A percentile compares a stretch with the other conserved stretches of the same genome.
phyloP scores from a whole-genome alignment of 2,888 invertebrate species.

The Cancer borealis region DNA sequence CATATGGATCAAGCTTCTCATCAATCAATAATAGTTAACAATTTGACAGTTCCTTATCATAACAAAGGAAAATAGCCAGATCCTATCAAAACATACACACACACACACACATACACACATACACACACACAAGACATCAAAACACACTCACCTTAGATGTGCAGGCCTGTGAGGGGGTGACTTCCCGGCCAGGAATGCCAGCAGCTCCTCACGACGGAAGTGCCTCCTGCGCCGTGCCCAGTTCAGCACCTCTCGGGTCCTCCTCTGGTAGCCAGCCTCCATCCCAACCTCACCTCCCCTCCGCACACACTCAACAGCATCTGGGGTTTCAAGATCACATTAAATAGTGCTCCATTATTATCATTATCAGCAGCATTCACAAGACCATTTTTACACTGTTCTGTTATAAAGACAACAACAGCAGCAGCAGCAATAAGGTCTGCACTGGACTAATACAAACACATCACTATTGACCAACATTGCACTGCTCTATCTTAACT shows the following conservation, averaged over 20 bases:
- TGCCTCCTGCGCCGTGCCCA: slow-evolving; percentile 86
- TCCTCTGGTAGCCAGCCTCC: slow-evolving; percentile 87
- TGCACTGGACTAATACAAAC: no score
- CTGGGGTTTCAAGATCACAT: slow-evolving; percentile 80
- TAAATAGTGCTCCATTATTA: not conserved
- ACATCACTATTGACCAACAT: not conserved
- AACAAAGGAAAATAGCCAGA: no score
- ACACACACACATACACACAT: not conserved
- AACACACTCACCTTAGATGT: slow-evolving; percentile 62
- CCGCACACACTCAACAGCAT: slow-evolving; percentile 87
- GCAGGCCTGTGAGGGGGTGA: slow-evolving; percentile 69
- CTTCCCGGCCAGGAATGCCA: slow-evolving; percentile 87
- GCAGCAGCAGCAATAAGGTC: no score
- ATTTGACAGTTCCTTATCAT: no score
- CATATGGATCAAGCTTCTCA: no score
- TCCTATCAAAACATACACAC: no score
- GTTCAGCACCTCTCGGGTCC: slow-evolving; percentile 87
- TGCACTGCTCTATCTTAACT: not conserved
- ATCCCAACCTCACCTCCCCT: slow-evolving; percentile 86
- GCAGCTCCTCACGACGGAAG: slow-evolving; percentile 88
- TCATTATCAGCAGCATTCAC: not conserved
- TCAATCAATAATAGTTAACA: no score
- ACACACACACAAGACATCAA: not conserved
- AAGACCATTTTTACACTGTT: no score
- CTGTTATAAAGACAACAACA: no score